Percentiles rank a stretch among this genome's conserved stretches.
Conservation (phyloP, 2,797 vertebrate species). For the Orestias chungarensis region DNA sequence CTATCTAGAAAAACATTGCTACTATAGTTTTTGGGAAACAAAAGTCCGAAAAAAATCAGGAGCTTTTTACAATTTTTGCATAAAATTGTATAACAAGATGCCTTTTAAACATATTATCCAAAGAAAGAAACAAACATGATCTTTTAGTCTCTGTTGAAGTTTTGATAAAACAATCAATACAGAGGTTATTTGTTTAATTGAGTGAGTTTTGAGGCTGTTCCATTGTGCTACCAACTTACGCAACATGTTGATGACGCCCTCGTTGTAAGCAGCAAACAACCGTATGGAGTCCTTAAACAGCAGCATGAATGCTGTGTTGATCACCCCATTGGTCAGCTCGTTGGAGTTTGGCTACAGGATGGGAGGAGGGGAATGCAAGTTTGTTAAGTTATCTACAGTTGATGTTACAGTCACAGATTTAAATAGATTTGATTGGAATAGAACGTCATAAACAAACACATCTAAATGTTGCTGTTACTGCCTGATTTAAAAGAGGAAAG, state of each 20-base stretch:
- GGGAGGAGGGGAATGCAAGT: not conserved
- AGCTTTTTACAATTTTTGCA: not conserved
- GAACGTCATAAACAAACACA: not conserved
- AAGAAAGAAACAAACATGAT: no score
- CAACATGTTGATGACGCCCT: slow-evolving; percentile 96
- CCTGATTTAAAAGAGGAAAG: not conserved
- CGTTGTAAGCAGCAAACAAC: slow-evolving; percentile 96
- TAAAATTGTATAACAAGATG: not conserved
- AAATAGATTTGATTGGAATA: not conserved
- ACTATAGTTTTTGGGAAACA: not conserved
- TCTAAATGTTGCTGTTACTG: no score
- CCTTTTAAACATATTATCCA: no score
- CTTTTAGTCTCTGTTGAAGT: not conserved
- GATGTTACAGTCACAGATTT: not conserved
- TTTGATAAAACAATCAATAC: not conserved
- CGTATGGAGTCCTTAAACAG: slow-evolving; percentile 97
- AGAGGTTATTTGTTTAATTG: not conserved
- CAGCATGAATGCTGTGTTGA: slow-evolving; percentile 94
- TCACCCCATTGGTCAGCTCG: slow-evolving; percentile 93
- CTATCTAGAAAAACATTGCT: no score
- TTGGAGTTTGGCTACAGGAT: slow-evolving; percentile 88
- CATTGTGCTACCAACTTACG: slow-evolving; percentile 79
- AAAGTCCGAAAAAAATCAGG: not conserved
- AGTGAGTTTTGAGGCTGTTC: not conserved
- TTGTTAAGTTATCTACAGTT: not conserved